Conservation (phyloP, 2,113 vertebrate genomes). For the Castor canadensis region DNA sequence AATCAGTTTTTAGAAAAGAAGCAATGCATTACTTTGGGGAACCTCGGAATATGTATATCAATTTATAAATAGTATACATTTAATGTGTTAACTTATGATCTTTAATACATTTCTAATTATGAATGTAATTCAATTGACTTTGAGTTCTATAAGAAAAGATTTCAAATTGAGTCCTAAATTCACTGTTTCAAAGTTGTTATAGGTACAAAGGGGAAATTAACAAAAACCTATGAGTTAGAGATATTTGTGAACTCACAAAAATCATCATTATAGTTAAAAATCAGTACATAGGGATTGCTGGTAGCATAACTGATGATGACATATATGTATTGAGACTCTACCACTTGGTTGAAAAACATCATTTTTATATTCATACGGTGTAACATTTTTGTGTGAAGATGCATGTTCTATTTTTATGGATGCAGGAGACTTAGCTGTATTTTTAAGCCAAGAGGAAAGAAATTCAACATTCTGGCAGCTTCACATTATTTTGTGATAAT, state of each 20-base stretch:
- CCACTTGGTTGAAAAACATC: neutral
- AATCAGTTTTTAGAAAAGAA: neutral
- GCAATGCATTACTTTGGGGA: neutral
- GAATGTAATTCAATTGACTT: too few species aligned
- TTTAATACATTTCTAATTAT: neutral
- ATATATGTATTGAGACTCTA: neutral
- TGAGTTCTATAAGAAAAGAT: neutral
- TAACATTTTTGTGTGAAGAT: neutral
- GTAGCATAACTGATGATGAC: neutral
- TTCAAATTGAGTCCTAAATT: neutral
- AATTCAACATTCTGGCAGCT: neutral
- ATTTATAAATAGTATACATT: neutral
- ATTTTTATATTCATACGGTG: neutral
- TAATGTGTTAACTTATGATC: neutral
- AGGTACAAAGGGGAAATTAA: neutral
- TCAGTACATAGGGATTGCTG: neutral
- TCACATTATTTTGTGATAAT: slow-evolving; percentile 32
- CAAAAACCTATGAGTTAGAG: neutral
- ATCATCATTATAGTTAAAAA: neutral
- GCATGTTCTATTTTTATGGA: neutral
- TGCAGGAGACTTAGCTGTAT: neutral
- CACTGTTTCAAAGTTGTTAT: neutral
- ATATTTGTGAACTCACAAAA: neutral
- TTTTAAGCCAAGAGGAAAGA: slow-evolving; percentile 17
- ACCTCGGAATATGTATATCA: neutral